Evolutionary conservation across 30 jellyfish, hydroid and myxozoan species (phyloP).

Genomic region (Chrysaora quinquecirrha): DNA sequence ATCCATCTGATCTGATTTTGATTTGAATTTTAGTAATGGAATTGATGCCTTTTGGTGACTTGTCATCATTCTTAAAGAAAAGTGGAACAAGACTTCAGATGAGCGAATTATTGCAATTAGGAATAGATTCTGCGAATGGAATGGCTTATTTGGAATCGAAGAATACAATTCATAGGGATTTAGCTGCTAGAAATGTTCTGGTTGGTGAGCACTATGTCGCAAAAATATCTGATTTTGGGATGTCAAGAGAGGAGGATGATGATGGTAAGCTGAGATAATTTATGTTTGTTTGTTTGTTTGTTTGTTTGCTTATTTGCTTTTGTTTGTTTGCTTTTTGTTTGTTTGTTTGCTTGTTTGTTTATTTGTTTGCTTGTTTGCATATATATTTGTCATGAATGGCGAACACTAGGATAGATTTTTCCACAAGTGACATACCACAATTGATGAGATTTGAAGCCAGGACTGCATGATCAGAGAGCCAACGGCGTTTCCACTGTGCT

Average conservation of each 20-base stretch:
- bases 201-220: constrained; percentile 67
- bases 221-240: constrained; percentile 92
- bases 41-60: constrained; percentile 86
- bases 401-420: too few species aligned
- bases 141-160: constrained; percentile 83
- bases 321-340: too few species aligned
- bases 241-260: constrained; percentile 96
- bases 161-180: constrained; percentile 88
- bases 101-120: constrained; percentile 44
- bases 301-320: too few species aligned
- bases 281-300: too few species aligned
- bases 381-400: too few species aligned
- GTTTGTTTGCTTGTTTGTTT: too few species aligned
- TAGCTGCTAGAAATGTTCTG: constrained; percentile 92
- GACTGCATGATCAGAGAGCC: too few species aligned
- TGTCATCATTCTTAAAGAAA: constrained; percentile 67
- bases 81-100: constrained; percentile 56
- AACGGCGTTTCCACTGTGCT: too few species aligned
- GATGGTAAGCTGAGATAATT: constrained; percentile 61
- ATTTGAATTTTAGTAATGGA: constrained; percentile 72
- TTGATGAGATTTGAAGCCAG: too few species aligned
- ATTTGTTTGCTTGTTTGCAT: too few species aligned
- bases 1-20: too few species aligned
- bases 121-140: constrained; percentile 83
- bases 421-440: too few species aligned